phyloP scores from a whole-genome alignment of 2,888 invertebrate species.

The Azorinus chamasolen region DNA sequence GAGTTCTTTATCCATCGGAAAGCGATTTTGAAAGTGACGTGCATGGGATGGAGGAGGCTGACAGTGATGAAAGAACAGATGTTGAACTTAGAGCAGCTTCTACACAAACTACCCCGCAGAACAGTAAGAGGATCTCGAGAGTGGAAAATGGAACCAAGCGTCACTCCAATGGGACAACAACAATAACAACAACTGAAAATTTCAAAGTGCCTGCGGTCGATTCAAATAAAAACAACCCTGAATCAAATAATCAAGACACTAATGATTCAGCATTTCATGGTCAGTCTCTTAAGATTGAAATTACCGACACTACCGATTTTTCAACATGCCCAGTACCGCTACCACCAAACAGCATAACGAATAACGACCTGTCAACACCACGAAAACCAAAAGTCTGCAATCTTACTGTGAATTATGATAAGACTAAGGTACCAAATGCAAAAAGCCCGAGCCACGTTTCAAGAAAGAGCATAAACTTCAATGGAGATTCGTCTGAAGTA shows the following conservation, averaged over 20 bases:
- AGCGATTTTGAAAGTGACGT: conserved; percentile 70
- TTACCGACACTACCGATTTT: conserved; percentile 49
- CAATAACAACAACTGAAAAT: conserved; percentile 10
- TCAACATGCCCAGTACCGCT: conserved; percentile 13
- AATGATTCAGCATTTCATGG: conserved; percentile 10
- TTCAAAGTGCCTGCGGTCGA: conserved; percentile 15
- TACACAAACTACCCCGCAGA: conserved; percentile 61
- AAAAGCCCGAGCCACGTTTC: conserved; percentile 57
- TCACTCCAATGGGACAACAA: conserved; percentile 1
- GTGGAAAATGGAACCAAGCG: conserved; percentile 26
- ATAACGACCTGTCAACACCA: conserved; percentile 3
- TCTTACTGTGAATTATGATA: conserved; percentile 54
- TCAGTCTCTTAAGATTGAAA: conserved; percentile 47
- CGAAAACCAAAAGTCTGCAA: conserved; percentile 57
- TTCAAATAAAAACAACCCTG: conserved; percentile 29
- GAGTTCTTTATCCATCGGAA: conserved; percentile 62
- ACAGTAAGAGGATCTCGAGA: conserved; percentile 16
- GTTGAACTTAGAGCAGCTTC: conserved; percentile 58
- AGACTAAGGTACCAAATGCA: conserved; percentile 3
- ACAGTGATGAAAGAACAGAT: conserved; percentile 59
- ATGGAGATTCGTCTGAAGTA: conserved; percentile 45
- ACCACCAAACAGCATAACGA: conserved; percentile 7
- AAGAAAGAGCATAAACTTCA: conserved; percentile 50
- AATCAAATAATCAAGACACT: conserved; percentile 19
- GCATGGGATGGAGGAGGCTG: conserved; percentile 46